Evolutionary conservation across 2,888 invertebrate species (phyloP), one percentile per base, ranked within the genome.

Genomic region (Odontothrips loti): DNA sequence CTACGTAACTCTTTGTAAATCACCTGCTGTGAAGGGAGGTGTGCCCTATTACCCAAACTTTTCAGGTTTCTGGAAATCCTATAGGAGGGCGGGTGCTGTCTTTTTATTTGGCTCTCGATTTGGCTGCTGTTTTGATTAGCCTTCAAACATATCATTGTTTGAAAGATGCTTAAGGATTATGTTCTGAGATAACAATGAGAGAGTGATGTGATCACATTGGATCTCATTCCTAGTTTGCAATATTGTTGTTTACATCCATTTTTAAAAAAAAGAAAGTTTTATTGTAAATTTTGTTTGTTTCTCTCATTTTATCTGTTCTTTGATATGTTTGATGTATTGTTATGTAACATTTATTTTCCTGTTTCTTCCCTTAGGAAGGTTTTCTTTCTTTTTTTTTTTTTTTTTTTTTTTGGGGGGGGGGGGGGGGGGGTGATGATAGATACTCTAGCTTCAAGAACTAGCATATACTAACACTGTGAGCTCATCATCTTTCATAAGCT

Each of bases 201-300:
- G 11, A 27, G 68, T 27, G 68, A 27, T 27, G 27, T 27, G 27
- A 27, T 75, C 27, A 75, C 23, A 27, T 75, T 12, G 23, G 68
- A 75, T 75, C 68, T 75, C 68, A 75, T 75, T 75, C 9, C 23
- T 75, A 27, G 27, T 10, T 75, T 75, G 27, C 68, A 23, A 75
- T 75, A 27, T 75, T 75, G 68, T 75, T 75, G 68, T 75, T 75
- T 75, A 12, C 27, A 27, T 75, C 68, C 23, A 23, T 9, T 75
- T 23, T 23, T 43, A 4, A 4, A 43, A 43, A 43, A 6, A 43
- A 43, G 34, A 27, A 75, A 75, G 23, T 75, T 75, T 75, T 75
- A 75, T 75, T 75, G 68, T 75, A 75, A 23, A 75, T 75, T 75
- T 75, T 75, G 27, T 75, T 23, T 75, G 12, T 75, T 27, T 27